A percentile compares a stretch with the other conserved stretches of the same genome.
These are phyloP conservation scores for Norana najaformis DNA, from an alignment of 2,888 invertebrate species.

Conservation along the genomic window DNA sequence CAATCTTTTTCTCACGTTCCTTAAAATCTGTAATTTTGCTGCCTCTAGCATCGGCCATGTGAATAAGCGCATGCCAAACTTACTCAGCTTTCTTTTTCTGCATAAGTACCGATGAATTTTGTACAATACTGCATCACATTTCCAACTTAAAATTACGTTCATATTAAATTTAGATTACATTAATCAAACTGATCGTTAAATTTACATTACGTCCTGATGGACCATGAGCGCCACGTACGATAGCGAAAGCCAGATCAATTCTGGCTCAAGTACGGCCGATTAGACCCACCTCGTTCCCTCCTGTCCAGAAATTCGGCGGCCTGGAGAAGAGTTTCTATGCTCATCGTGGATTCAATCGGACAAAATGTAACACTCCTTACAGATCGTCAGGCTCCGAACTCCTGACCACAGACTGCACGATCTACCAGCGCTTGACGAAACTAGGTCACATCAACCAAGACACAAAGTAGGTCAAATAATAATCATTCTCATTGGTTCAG, in stretches of 20 bases:
- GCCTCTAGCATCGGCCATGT: background rate
- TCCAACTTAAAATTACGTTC: background rate
- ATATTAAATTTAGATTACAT: background rate
- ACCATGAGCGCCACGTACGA: background rate
- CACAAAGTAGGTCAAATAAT: background rate
- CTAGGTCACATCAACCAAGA: background rate
- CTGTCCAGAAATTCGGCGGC: conserved; percentile 20
- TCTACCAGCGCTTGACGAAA: background rate
- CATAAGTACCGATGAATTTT: background rate
- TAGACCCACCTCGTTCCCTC: conserved; percentile 15
- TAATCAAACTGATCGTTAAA: background rate
- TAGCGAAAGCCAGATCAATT: background rate
- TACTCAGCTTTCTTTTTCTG: background rate
- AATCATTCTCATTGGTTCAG: background rate
- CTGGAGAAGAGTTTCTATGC: conserved; percentile 7
- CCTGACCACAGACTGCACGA: background rate
- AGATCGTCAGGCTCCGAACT: conserved; percentile 5
- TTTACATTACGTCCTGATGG: background rate
- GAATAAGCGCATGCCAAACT: background rate
- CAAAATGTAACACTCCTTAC: background rate
- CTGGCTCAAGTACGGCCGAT: conserved; percentile 2
- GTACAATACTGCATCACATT: background rate
- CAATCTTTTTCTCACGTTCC: too few relatives aligned
- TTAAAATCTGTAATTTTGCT: background rate
- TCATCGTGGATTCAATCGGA: background rate